Base-by-base conservation (phyloP, 1,140 invertebrate species). In the Drosophila teissieri region DNA sequence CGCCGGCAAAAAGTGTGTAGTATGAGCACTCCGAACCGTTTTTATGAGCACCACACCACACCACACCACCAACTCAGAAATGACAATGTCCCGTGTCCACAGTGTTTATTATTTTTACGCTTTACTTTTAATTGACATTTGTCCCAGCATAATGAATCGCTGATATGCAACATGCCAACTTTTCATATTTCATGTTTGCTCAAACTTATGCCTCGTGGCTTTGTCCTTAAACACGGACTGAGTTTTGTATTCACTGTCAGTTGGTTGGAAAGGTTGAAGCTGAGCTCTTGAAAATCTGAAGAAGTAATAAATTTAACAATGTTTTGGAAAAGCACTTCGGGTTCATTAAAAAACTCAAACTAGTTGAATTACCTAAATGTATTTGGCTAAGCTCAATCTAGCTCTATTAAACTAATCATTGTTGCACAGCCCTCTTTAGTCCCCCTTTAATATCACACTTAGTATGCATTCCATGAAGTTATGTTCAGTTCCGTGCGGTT, bases 111-210 rank as follows among this genome's bases (percentile, higher is more conserved):
- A 78, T 63, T 79, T 78, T 64, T 76, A 79, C 70, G 74, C 61
- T 62, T 79, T 63, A 46, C 58, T 83, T 86, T 88, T 86, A 86
- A 88, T 86, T 86, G 83, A 79, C 83, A 88, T 64, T 78, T 65
- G 75, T 64, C 49, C 56, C 56, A 61, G 64, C 83, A 85, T 88
- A 88, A 75, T 82, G 79, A 81, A 88, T 75, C 62, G 54, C 57
- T 75, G 83, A 82, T 88, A 82, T 82, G 61, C 72, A 80, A 74
- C 73, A 81, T 78, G 78, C 64, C 75, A 74, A 85, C 79, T 73
- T 74, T 84, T 72, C 73, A 70, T 57, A 82, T 88, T 49, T 76
- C 37, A 42, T 52, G 31, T 53, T 52, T 45, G 17, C 22, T 34
- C 27, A 10, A 53, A 49, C 40, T 63, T 15, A 46, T 61, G 57